Evolutionary conservation across 2,797 vertebrate genomes (phyloP).

Genomic region (Hirundo rustica): DNA sequence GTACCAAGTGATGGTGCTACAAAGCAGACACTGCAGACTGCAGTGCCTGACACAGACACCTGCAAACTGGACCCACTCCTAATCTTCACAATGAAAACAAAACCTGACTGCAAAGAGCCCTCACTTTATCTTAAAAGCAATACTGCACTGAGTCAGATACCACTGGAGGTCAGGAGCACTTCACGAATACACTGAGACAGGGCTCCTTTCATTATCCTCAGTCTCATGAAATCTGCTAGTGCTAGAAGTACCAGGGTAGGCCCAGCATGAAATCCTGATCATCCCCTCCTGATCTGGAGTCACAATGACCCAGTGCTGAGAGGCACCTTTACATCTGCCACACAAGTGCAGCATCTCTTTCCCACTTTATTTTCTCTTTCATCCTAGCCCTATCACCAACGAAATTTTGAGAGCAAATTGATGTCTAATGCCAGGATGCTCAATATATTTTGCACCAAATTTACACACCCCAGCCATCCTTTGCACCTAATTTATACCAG

Average conservation of each 20-base stretch:
- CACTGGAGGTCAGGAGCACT: constrained; percentile 58
- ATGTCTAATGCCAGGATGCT: not conserved
- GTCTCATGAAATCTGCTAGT: not conserved
- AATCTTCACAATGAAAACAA: not conserved
- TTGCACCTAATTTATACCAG: not conserved
- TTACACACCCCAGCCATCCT: not conserved
- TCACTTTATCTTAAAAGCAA: not conserved
- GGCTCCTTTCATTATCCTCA: not conserved
- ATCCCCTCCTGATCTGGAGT: not conserved
- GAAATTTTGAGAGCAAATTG: not conserved
- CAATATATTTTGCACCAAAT: not conserved
- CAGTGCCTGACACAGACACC: not conserved
- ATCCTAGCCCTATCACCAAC: not conserved
- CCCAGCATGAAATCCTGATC: not conserved
- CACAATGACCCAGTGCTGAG: not conserved
- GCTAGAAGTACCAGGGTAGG: not conserved
- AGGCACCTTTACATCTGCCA: not conserved
- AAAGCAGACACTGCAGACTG: not conserved
- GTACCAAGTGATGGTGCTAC: not conserved
- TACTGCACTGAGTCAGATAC: not conserved
- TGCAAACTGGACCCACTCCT: not conserved
- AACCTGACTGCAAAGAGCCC: not conserved
- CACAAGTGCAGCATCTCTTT: not conserved
- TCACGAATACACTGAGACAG: not conserved
- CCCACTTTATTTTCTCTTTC: not conserved